phyloP scores from a whole-genome alignment of 1,140 invertebrate genomes.

The Drosophila pseudoobscura region DNA sequence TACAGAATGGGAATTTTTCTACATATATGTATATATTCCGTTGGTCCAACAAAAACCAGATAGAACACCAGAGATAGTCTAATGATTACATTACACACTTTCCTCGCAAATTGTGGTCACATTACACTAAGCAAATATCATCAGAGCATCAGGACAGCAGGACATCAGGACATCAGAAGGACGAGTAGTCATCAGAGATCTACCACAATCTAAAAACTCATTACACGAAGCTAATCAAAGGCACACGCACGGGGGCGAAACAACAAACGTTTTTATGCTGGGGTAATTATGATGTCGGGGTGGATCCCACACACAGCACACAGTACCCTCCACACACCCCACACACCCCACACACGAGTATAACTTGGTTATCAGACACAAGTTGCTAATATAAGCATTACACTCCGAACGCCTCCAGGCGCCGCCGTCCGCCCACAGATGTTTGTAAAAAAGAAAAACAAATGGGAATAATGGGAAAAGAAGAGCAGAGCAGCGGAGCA shows the following conservation, averaged over 20 bases:
- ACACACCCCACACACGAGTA: constrained; percentile 4
- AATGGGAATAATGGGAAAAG: neutral
- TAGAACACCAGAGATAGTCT: constrained; percentile 2
- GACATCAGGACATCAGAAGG: too few relatives aligned
- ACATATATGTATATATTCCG: neutral
- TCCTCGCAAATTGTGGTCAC: constrained; percentile 15
- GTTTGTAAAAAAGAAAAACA: constrained; percentile 21
- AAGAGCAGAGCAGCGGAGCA: neutral
- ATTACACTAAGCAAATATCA: constrained; percentile 13
- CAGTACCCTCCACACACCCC: constrained; percentile 9
- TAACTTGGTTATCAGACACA: constrained; percentile 53
- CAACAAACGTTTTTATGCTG: constrained; percentile 46
- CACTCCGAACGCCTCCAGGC: constrained; percentile 16
- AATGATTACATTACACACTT: constrained; percentile 18
- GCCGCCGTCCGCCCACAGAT: constrained; percentile 14
- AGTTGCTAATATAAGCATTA: constrained; percentile 57
- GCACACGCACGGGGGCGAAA: constrained; percentile 36
- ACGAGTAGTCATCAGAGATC: too few relatives aligned
- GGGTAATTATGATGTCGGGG: constrained; percentile 49
- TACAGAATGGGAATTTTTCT: too few relatives aligned
- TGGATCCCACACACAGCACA: constrained; percentile 7
- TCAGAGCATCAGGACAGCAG: constrained; percentile 3
- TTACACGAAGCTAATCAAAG: constrained; percentile 50
- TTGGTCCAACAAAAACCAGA: constrained; percentile 9
- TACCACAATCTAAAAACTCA: constrained; percentile 43